phyloP scores from a whole-genome alignment of 2,888 invertebrate genomes.

The Sepioteuthis lessoniana region DNA sequence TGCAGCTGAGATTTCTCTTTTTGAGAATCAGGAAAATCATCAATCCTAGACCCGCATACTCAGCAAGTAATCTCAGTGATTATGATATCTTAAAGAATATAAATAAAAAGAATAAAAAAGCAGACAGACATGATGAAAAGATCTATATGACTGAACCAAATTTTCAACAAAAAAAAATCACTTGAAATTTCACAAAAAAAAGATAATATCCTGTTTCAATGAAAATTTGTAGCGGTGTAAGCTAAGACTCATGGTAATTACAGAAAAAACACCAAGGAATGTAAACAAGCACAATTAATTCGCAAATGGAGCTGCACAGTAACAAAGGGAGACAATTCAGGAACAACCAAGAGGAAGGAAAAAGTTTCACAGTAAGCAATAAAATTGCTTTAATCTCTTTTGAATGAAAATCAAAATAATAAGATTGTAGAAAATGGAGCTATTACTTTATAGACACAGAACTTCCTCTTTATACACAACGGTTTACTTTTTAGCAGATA shows the following conservation, averaged over 20 bases:
- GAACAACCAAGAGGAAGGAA: neutral
- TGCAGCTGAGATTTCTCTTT: neutral
- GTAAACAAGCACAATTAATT: neutral
- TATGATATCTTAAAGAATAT: neutral
- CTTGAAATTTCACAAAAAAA: neutral
- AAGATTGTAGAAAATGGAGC: neutral
- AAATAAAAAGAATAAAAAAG: neutral
- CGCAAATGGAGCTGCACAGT: neutral
- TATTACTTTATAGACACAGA: neutral
- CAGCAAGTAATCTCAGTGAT: neutral
- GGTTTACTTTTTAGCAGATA: neutral
- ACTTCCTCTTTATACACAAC: neutral
- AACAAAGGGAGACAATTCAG: neutral
- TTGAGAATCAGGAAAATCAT: neutral
- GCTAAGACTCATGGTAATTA: neutral
- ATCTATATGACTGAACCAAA: no score
- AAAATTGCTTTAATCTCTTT: slow-evolving; percentile 21
- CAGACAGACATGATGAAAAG: neutral
- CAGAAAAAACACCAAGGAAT: neutral
- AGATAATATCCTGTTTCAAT: neutral
- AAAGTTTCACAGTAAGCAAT: neutral
- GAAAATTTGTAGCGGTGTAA: neutral
- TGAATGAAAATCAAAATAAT: neutral
- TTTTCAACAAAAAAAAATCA: neutral
- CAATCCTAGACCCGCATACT: neutral